Percentiles rank a stretch among this genome's conserved stretches.
phyloP scores from a whole-genome alignment of 2,888 invertebrate species.

The Shargacucullia verbasci region DNA sequence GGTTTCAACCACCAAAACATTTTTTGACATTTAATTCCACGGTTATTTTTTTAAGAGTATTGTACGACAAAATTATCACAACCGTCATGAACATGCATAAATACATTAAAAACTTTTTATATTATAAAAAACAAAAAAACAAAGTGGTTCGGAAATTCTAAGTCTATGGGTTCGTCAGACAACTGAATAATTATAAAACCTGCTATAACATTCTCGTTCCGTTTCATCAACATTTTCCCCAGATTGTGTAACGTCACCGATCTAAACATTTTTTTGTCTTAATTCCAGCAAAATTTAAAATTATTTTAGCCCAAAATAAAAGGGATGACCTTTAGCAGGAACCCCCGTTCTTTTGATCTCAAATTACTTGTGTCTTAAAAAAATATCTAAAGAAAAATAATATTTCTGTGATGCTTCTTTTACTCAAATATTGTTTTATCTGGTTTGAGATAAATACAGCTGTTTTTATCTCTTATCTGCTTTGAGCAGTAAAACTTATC shows the following conservation, averaged over 20 bases:
- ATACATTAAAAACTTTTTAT: no score
- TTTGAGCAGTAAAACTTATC: constrained; percentile 6
- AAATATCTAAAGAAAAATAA: constrained; percentile 15
- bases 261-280: constrained; percentile 9
- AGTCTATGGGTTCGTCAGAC: no score
- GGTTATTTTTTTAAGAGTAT: no score
- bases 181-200: no score
- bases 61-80: no score
- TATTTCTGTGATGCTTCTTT: constrained; percentile 6
- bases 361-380: constrained; percentile 29
- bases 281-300: constrained; percentile 28
- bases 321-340: constrained; percentile 30
- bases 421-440: constrained; percentile 10
- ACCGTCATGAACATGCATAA: no score
- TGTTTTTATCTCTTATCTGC: constrained; percentile 21
- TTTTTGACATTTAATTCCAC: no score
- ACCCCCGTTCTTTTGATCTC: constrained; percentile 28
- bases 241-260: constrained; percentile 5
- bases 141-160: no score
- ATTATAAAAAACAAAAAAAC: no score
- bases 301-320: constrained; percentile 41
- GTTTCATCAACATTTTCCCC: not conserved
- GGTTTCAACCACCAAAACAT: no score
- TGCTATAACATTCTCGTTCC: not conserved
- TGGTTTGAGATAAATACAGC: constrained; percentile 1